Base-by-base conservation (phyloP, 2,888 invertebrate species). In the Stictocephala bisonia region DNA sequence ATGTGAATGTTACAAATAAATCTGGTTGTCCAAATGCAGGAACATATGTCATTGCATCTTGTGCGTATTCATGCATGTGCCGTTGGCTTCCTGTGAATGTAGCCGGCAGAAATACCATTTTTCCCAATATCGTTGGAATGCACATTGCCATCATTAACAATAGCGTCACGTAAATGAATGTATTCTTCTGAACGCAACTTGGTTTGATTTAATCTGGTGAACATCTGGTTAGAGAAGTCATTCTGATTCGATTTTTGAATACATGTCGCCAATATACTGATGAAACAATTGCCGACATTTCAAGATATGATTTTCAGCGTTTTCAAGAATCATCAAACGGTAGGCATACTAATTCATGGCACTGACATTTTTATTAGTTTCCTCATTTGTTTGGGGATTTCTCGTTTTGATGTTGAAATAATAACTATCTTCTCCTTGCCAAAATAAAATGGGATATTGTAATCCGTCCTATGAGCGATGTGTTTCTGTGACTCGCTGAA, bases 231-330 rank as follows among this genome's bases (percentile, higher is more conserved):
- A 75, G 13, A 18, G 11, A 13, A n/a, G 71, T n/a, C 81, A 78
- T 73, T 83, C 80, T 7, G 75, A 78, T 75, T 84, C 82, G 22
- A 83, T 80, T 77, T 82, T 83, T 0, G 77, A 81, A 77, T 81
- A 83, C 79, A 80, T 79, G 74, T 84, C 83, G 18, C 83, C 82
- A 20, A 79, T 66, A 60, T 77, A 83, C 74, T 84, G 83, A 60
- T 81, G 80, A 44, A 72, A 72, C 50, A 75, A 53, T 31, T 48
- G 56, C 15, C 68, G 74, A 51, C 15, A 71, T 31, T 60, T 53
- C n/a, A 69, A 73, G 9, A 69, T 53, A 24, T 68, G 40, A 66
- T 70, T 74, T 27, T 66, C 35, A 18, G 18, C 27, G 31, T 70
- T 69, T 69, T 40, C 40, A 29, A 56, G 15, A 13, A 70, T 41